Conservation (phyloP, 2,113 vertebrate species). For the Leucoraja erinaceus region DNA sequence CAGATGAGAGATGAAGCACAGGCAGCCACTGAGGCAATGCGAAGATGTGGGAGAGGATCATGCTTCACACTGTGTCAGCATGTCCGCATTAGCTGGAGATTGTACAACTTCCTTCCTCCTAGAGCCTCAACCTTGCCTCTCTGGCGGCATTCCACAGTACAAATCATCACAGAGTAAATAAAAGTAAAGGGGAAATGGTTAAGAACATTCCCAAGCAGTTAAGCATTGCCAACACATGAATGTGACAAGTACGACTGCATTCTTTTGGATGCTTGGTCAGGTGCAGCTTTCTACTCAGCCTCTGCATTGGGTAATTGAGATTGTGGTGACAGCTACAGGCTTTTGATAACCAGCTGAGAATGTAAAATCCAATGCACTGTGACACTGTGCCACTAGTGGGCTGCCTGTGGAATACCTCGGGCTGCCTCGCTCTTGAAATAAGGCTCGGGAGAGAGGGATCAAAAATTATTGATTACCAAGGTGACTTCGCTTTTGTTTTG, state of each 20-base stretch:
- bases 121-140: too few species aligned
- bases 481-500: background rate
- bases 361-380: background rate
- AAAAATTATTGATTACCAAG: constrained; percentile 13
- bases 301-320: constrained; percentile 22
- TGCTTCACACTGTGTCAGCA: too few species aligned
- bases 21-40: too few species aligned
- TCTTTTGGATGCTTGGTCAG: background rate
- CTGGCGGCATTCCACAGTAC: too few species aligned
- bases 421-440: background rate
- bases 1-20: too few species aligned
- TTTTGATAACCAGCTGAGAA: constrained; percentile 9
- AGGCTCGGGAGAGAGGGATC: constrained; percentile 9
- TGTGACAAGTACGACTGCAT: background rate
- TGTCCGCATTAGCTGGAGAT: too few species aligned
- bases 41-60: too few species aligned
- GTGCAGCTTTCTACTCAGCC: background rate
- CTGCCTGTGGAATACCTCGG: background rate
- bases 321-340: constrained; percentile 16
- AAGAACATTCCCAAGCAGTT: background rate
- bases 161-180: background rate
- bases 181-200: background rate
- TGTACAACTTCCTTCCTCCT: too few species aligned
- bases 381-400: constrained; percentile 25
- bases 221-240: background rate